Evolutionary conservation across 2,888 invertebrate genomes (phyloP).

Genomic region (Smittia sp.): DNA sequence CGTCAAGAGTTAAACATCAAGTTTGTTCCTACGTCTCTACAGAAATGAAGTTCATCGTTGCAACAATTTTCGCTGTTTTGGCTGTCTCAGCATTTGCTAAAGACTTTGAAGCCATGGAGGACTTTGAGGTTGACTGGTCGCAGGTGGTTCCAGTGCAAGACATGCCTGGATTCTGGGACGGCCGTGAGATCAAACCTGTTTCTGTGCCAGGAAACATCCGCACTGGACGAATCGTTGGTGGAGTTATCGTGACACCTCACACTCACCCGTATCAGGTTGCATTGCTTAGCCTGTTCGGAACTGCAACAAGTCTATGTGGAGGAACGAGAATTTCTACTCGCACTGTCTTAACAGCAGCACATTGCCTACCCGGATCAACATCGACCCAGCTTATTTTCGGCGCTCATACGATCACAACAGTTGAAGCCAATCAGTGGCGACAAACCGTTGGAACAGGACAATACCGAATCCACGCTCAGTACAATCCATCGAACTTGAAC

Average conservation of each 20-base stretch:
- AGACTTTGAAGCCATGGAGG: neutral
- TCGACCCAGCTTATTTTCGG: neutral
- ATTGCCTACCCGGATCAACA: constrained; percentile 3
- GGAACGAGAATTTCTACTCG: neutral
- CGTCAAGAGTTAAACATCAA: no score
- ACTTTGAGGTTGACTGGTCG: constrained; percentile 9
- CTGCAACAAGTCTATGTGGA: constrained; percentile 4
- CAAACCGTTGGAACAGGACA: neutral
- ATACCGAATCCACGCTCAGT: neutral
- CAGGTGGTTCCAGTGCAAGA: constrained; percentile 1
- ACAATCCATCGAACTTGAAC: constrained; percentile 7
- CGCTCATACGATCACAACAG: neutral
- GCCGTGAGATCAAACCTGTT: neutral
- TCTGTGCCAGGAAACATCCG: neutral
- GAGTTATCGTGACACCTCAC: neutral
- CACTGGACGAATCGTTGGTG: constrained; percentile 18
- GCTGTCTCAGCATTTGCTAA: neutral
- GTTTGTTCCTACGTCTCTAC: neutral
- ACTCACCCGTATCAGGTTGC: constrained; percentile 14
- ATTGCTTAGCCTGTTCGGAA: neutral
- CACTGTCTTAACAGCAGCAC: constrained; percentile 27
- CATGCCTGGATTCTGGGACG: constrained; percentile 33
- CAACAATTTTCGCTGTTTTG: neutral
- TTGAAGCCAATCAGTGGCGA: constrained; percentile 24
- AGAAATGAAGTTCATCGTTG: neutral